A percentile compares a stretch with the other conserved stretches of the same genome.
Evolutionary conservation across 2,888 invertebrate genomes (phyloP).

Genomic region (Ophion ellenae): DNA sequence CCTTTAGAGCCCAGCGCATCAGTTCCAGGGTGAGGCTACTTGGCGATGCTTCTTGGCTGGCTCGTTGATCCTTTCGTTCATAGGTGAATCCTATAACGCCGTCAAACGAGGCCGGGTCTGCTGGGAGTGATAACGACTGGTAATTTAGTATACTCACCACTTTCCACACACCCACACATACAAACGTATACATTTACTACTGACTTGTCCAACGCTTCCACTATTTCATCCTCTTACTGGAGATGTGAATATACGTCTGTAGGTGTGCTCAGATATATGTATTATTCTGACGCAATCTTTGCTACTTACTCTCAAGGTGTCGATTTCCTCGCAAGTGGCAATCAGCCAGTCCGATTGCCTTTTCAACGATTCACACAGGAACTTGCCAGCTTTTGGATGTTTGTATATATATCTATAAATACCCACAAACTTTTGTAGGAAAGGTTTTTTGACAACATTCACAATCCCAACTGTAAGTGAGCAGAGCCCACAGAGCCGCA

Average conservation of each 20-base stretch:
- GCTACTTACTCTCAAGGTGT: slow-evolving; percentile 45
- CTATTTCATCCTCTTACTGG: slow-evolving; percentile 28
- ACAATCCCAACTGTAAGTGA: too few relatives aligned
- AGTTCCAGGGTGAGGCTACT: slow-evolving; percentile 21
- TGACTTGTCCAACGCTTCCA: slow-evolving; percentile 43
- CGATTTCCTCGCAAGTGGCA: slow-evolving; percentile 54
- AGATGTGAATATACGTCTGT: not conserved
- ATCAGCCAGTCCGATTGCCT: slow-evolving; percentile 57
- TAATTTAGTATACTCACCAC: slow-evolving; percentile 66
- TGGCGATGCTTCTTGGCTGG: slow-evolving; percentile 35
- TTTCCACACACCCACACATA: slow-evolving; percentile 27
- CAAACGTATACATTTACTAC: not conserved
- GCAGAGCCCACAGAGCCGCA: too few relatives aligned
- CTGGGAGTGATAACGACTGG: slow-evolving; percentile 67
- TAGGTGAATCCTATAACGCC: slow-evolving; percentile 38
- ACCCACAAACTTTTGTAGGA: too few relatives aligned
- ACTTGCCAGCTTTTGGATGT: slow-evolving; percentile 5
- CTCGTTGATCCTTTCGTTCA: slow-evolving; percentile 47
- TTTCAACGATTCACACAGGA: slow-evolving; percentile 49
- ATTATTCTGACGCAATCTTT: slow-evolving; percentile 26
- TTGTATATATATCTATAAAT: too few relatives aligned
- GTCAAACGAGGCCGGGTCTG: slow-evolving; percentile 59
- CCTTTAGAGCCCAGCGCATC: slow-evolving; percentile 10
- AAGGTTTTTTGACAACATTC: too few relatives aligned
- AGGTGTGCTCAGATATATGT: not conserved